Evolutionary conservation across 2,797 vertebrate genomes (phyloP).

Genomic region (Tokudaia tokunoshimensis): DNA sequence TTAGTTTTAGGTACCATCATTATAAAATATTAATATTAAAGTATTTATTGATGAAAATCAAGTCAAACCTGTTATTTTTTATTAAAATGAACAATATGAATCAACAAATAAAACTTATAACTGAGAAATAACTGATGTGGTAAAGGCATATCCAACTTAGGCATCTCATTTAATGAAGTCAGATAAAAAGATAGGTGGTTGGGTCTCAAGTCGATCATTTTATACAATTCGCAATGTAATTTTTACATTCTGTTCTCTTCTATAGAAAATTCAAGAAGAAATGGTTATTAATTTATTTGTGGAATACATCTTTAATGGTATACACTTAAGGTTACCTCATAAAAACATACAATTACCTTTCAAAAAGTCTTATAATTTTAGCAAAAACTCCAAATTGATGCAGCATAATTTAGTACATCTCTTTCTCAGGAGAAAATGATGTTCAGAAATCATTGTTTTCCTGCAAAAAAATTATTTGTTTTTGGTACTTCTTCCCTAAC

Average conservation of each 20-base stretch:
- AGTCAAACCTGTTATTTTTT: not conserved
- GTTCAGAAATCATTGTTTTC: conserved; percentile 64
- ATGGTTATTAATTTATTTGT: not conserved
- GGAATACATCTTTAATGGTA: not conserved
- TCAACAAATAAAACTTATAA: conserved; percentile 22
- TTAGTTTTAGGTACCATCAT: conserved; percentile 14
- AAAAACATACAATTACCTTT: conserved; percentile 58
- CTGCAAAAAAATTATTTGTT: conserved; percentile 65
- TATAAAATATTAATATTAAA: conserved; percentile 51
- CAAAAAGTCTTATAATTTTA: conserved; percentile 56
- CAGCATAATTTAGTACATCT: conserved; percentile 44
- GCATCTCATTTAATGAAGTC: conserved; percentile 24
- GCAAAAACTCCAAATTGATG: conserved; percentile 12
- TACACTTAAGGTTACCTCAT: not conserved
- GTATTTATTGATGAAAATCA: conserved; percentile 40
- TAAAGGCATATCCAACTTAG: conserved; percentile 31
- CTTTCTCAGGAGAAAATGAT: conserved; percentile 47
- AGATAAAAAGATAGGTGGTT: conserved; percentile 6
- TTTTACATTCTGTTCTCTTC: conserved; percentile 29
- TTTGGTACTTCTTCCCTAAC: conserved; percentile 23
- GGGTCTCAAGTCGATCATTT: not conserved
- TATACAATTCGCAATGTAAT: conserved; percentile 20
- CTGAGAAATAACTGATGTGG: not conserved
- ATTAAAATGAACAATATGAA: conserved; percentile 52
- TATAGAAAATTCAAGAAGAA: conserved; percentile 36